These are phyloP conservation scores for Trilocha varians DNA, from an alignment of 2,888 invertebrate species.

Conservation along the genomic window DNA sequence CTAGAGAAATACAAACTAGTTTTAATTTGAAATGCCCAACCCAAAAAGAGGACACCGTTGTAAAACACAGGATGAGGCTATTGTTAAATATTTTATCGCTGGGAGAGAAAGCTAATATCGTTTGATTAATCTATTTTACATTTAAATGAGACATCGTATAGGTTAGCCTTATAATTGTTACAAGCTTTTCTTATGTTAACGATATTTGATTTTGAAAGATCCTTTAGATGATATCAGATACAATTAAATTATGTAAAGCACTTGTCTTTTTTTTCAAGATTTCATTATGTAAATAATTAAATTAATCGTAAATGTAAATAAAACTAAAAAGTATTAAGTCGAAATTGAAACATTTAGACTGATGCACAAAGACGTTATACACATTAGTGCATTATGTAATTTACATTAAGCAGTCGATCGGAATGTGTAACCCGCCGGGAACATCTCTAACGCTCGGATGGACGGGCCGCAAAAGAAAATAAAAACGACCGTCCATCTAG, in stretches of 20 bases:
- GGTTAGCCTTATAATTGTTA: constrained; percentile 49
- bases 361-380: neutral
- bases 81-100: constrained; percentile 61
- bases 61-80: constrained; percentile 57
- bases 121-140: constrained; percentile 63
- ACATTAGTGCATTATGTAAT: neutral
- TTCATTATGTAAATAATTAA: no score
- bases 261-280: no score
- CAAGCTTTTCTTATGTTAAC: constrained; percentile 47
- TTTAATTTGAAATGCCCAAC: constrained; percentile 46
- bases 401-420: neutral
- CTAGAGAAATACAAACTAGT: constrained; percentile 60
- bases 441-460: constrained; percentile 18
- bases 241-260: no score
- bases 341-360: constrained; percentile 6
- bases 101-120: constrained; percentile 54
- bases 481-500: constrained; percentile 28
- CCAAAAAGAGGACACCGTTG: constrained; percentile 52
- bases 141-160: constrained; percentile 60
- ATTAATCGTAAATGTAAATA: no score
- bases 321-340: neutral
- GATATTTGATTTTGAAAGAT: constrained; percentile 22
- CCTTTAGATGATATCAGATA: no score
- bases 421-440: neutral
- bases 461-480: constrained; percentile 23